Base-by-base conservation (phyloP, 2,797 vertebrate species). In the Myripristis jacobus region DNA sequence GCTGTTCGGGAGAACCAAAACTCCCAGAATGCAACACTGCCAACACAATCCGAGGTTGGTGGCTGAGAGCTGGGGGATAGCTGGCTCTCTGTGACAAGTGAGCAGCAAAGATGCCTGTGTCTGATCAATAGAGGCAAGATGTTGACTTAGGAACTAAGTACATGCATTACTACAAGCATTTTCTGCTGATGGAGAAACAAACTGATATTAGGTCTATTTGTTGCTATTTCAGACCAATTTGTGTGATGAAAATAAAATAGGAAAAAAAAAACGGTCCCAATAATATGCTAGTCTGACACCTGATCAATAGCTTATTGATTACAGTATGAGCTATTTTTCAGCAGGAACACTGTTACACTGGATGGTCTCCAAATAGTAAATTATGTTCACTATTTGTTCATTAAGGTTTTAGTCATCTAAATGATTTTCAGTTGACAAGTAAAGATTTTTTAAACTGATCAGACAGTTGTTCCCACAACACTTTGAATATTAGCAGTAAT, bases 1-100 rank as follows among this genome's bases (percentile, higher is more conserved):
- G 92, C 89, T 92, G 91, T 90, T 89, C 73, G 68, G 80, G 75
- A 83, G 81, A 90, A 86, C 83, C 81, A 82, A 73, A 88, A 70
- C 62, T 91, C 91, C 92, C 92, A 92, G 87, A 89, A 93, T 93
- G 91, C 92, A 92, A 63, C 69, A 85, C 88, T 87, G 88, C 79
- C 70, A 80, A 75, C 74, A 78, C 66, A 86, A 82, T 89, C 72
- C 77, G 81, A 89, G 76, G 18, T 73, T 81, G 79, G 64, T 78
- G 73, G 85, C 73, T 73, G 36, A 79, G 73, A 67, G 78, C 59
- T 43, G 57, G 66, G 75, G 80, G 70, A 63, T 62, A 77, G 78
- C 87, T 55, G 73, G 71, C 68, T 67, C 76, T 73, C 63, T 70
- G 78, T 79, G 75, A 59, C n/a, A 15, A 74, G 63, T 59, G n/a